A percentile compares a stretch with the other conserved stretches of the same genome.
These are phyloP conservation scores for Carettochelys insculpta DNA, from an alignment of 2,113 vertebrate genomes.

Conservation along the genomic window DNA sequence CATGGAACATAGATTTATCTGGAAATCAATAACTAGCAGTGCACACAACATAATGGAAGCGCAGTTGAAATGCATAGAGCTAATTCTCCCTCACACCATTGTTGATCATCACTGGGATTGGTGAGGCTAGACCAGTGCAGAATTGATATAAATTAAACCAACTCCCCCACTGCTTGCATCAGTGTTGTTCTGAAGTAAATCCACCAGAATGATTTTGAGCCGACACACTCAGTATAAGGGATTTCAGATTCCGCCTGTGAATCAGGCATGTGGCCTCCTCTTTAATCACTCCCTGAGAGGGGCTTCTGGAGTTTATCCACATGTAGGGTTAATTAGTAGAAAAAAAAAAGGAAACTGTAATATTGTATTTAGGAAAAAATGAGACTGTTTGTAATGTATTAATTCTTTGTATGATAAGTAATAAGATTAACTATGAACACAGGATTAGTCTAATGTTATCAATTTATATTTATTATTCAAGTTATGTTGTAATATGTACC, in stretches of 20 bases:
- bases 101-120: not conserved
- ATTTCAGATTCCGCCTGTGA: not conserved
- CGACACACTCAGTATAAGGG: not conserved
- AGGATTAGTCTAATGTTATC: no score
- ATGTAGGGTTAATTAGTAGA: no score
- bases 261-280: not conserved
- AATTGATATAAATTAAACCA: not conserved
- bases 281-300: not conserved
- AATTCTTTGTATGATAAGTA: no score
- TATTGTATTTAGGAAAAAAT: no score
- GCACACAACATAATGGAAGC: fast-evolving
- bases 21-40: fast-evolving
- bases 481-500: no score
- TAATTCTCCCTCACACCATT: fast-evolving
- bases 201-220: not conserved
- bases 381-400: no score
- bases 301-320: not conserved
- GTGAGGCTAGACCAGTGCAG: not conserved
- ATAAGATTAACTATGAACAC: no score
- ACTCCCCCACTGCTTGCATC: not conserved
- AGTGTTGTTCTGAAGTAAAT: not conserved
- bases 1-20: not conserved
- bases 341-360: no score
- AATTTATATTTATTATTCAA: no score
- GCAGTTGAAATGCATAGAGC: not conserved